These are phyloP conservation scores for Salvelinus alpinus DNA, from an alignment of 2,113 vertebrate genomes.

Conservation along the genomic window DNA sequence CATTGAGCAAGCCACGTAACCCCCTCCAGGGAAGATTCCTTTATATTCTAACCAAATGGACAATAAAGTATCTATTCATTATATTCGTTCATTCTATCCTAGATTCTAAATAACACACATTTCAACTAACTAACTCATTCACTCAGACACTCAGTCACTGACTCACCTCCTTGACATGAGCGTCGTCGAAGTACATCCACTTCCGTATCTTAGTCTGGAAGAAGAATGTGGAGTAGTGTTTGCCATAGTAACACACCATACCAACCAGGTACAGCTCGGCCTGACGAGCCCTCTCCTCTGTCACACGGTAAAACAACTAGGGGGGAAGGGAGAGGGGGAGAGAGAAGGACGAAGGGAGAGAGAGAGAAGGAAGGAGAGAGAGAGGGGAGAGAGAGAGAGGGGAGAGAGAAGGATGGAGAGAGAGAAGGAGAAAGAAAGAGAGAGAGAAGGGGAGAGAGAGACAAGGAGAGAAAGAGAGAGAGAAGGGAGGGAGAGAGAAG, in stretches of 20 bases:
- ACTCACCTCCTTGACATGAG: slow-evolving; percentile 94
- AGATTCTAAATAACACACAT: too few relatives aligned
- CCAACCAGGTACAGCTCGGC: slow-evolving; percentile 96
- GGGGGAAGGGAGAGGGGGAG: slow-evolving; percentile 10
- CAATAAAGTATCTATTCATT: too few relatives aligned
- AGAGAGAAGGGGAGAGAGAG: too few relatives aligned
- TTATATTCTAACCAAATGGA: too few relatives aligned
- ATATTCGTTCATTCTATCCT: too few relatives aligned
- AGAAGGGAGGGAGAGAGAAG: too few relatives aligned
- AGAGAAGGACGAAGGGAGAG: neutral
- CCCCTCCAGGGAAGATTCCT: too few relatives aligned
- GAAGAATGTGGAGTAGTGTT: slow-evolving; percentile 98
- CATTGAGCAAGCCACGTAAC: too few relatives aligned
- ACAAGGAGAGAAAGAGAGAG: neutral
- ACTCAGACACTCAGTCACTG: too few relatives aligned
- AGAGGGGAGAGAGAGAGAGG: neutral
- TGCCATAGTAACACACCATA: slow-evolving; percentile 99
- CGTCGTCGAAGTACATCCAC: slow-evolving; percentile 99
- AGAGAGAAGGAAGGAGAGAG: neutral
- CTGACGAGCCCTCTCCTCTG: slow-evolving; percentile 93
- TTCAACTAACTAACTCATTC: too few relatives aligned
- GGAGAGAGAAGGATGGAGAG: neutral
- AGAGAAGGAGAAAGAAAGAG: too few relatives aligned
- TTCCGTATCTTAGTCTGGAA: slow-evolving; percentile 98
- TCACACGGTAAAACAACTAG: slow-evolving; percentile 91